phyloP scores from a whole-genome alignment of 1,140 invertebrate species.

The Euwallacea fornicatus region DNA sequence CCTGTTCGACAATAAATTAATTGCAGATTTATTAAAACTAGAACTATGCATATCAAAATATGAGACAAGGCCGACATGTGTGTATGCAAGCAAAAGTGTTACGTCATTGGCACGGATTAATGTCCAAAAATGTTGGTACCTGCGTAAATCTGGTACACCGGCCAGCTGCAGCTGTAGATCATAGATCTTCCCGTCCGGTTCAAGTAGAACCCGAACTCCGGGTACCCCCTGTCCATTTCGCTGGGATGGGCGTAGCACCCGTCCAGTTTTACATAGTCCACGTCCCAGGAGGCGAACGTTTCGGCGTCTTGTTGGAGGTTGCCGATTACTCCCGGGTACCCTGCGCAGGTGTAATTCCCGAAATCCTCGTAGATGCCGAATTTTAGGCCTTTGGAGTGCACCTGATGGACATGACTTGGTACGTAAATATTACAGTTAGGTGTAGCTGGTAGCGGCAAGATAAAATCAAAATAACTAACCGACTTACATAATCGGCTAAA shows the following conservation, averaged over 20 bases:
- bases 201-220: slow-evolving; percentile 83
- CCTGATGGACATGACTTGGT: slow-evolving; percentile 58
- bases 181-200: slow-evolving; percentile 90
- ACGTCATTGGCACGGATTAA: neutral
- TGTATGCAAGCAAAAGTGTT: neutral
- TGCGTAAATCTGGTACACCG: slow-evolving; percentile 89
- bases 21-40: too few species aligned
- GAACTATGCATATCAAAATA: too few species aligned
- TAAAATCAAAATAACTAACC: too few species aligned
- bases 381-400: slow-evolving; percentile 91
- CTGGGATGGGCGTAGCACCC: slow-evolving; percentile 86
- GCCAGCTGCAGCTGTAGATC: slow-evolving; percentile 97
- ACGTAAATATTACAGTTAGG: too few species aligned
- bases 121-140: slow-evolving; percentile 12
- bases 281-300: slow-evolving; percentile 94
- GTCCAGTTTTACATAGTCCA: slow-evolving; percentile 96
- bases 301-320: slow-evolving; percentile 83
- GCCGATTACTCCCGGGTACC: slow-evolving; percentile 91
- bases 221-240: slow-evolving; percentile 87
- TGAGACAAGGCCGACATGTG: neutral
- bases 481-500: slow-evolving; percentile 87
- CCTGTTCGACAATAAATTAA: too few species aligned
- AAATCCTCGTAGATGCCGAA: slow-evolving; percentile 98
- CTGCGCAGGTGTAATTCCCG: slow-evolving; percentile 92
- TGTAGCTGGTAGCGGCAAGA: too few species aligned